phyloP scores from a whole-genome alignment of 2,797 vertebrate species.

The Pygocentrus nattereri region DNA sequence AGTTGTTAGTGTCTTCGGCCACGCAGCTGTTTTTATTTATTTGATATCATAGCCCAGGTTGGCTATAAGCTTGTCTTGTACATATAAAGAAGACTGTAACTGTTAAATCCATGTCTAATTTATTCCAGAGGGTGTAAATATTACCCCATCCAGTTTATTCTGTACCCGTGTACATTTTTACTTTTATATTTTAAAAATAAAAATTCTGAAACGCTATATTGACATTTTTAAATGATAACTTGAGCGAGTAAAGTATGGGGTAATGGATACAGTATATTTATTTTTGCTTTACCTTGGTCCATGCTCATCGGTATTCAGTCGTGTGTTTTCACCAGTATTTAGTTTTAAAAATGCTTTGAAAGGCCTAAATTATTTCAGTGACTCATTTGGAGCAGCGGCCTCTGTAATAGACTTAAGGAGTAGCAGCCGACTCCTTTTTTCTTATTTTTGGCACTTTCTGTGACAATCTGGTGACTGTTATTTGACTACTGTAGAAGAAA shows the following conservation, averaged over 20 bases:
- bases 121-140: constrained; percentile 43
- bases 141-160: constrained; percentile 3
- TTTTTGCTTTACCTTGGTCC: neutral
- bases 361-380: neutral
- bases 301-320: neutral
- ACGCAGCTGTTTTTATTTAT: constrained; percentile 72
- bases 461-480: constrained; percentile 4
- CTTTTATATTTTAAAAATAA: constrained; percentile 30
- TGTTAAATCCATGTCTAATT: constrained; percentile 46
- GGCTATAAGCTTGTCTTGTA: constrained; percentile 62
- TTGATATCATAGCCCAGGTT: constrained; percentile 78
- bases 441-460: constrained; percentile 15
- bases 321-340: neutral
- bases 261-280: neutral
- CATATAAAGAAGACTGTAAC: constrained; percentile 23
- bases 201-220: neutral
- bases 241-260: too few species aligned
- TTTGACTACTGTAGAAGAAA: constrained; percentile 28
- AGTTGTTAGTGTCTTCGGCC: constrained; percentile 55
- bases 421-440: neutral
- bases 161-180: constrained; percentile 45
- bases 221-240: neutral
- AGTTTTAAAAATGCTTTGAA: neutral
- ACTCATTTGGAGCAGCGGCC: neutral
- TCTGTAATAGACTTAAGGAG: neutral